phyloP scores from a whole-genome alignment of 2,888 invertebrate genomes.

The Athalia cordata region DNA sequence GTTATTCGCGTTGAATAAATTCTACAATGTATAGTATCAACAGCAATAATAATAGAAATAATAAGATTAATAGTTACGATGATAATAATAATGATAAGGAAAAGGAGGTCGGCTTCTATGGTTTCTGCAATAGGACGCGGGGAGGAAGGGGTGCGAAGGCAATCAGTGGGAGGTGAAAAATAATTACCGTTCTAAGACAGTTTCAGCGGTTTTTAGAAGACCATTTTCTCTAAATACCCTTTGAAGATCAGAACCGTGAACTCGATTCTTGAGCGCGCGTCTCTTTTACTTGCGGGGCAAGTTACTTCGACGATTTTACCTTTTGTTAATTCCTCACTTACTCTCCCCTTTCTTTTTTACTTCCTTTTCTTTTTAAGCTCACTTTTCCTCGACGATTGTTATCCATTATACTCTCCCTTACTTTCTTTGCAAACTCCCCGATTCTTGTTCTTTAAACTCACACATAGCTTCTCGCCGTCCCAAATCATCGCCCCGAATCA shows the following conservation, averaged over 20 bases:
- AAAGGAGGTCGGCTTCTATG: too few relatives aligned
- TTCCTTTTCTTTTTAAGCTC: background rate
- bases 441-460: background rate
- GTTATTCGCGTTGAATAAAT: background rate
- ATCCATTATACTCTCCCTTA: background rate
- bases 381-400: background rate
- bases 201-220: constrained; percentile 33
- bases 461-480: background rate
- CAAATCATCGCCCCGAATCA: background rate
- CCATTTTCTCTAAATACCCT: constrained; percentile 39
- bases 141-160: background rate
- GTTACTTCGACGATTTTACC: constrained; percentile 31
- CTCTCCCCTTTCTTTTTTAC: constrained; percentile 11
- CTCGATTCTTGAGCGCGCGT: constrained; percentile 6
- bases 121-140: too few relatives aligned
- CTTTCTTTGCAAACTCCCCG: background rate
- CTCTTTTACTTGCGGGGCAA: constrained; percentile 16
- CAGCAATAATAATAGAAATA: background rate
- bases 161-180: constrained; percentile 12
- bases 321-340: constrained; percentile 39
- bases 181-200: constrained; percentile 29
- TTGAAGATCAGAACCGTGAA: constrained; percentile 4
- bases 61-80: background rate
- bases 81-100: background rate
- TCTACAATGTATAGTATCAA: too few relatives aligned